Evolutionary conservation across 2,797 vertebrate genomes (phyloP).

Genomic region (Myotis myotis): DNA sequence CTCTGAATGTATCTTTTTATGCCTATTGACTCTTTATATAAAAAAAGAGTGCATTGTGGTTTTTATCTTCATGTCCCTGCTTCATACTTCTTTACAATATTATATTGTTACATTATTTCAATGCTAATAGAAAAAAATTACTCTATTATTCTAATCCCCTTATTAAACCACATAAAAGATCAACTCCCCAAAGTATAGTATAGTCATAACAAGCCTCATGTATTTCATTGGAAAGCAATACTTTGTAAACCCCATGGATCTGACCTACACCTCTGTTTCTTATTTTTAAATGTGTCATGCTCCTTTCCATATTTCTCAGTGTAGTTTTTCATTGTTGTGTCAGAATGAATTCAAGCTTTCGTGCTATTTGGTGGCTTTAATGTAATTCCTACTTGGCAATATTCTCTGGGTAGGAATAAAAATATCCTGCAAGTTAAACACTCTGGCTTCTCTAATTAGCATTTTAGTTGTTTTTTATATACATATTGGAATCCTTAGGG

Average conservation of each 20-base stretch:
- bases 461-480: not conserved
- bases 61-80: not conserved
- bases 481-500: not conserved
- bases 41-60: not conserved
- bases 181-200: not conserved
- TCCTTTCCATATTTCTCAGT: not conserved
- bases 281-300: not conserved
- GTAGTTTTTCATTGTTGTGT: not conserved
- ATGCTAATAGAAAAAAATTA: not conserved
- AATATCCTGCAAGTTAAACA: not conserved
- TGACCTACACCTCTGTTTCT: not conserved
- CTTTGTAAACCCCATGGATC: not conserved
- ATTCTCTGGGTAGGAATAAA: not conserved
- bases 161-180: slow-evolving; percentile 8
- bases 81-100: not conserved
- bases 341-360: not conserved
- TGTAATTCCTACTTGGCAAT: not conserved
- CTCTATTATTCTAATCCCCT: not conserved
- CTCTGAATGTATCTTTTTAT: not conserved
- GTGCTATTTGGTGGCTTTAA: not conserved
- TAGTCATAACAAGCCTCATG: not conserved
- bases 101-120: not conserved
- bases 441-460: not conserved
- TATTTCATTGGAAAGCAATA: not conserved
- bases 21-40: not conserved